Base-by-base conservation (phyloP, 2,888 invertebrate species). In the Eurytoma californica region DNA sequence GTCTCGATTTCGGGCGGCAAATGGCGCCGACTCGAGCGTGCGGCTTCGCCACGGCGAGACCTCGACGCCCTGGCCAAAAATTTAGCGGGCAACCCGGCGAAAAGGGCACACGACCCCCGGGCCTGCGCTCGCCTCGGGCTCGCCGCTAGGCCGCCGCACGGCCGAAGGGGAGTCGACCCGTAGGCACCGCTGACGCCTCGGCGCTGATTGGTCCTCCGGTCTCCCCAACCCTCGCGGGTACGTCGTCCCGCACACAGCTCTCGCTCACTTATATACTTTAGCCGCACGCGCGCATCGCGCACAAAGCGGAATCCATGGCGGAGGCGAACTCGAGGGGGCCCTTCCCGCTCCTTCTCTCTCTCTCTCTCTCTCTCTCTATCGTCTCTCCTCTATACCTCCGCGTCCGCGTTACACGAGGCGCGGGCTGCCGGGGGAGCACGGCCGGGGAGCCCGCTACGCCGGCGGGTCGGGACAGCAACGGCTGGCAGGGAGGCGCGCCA, bases 201-300 rank as follows among this genome's bases (percentile, higher is more conserved):
- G 30, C 13, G 28, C 76, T 76, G 76, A 69, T 76, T 69, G 76
- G 76, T 69, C 63, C 69, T 53, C 63, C 51, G 24, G 30, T 9
- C 28, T 69, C 76, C 69, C 76, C 76, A 69, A 69, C 76, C 76
- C 69, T 76, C 69, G 57, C 69, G 57, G 63, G 76, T 7, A 61
- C 61, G 61, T 30, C 76, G 68, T 67, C 30, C 5, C 28, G 57
- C 66, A 66, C 73, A 24, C 30, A n/a, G 53, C 47, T 30, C 39
- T 63, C 63, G n/a, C 63, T 30, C 63, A 14, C 39, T 3, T 4
- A 39, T 5, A 3, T 7, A 39, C 39, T 53, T 53, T 3, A 9
- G 13, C 3, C n/a, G 2, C 53, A n/a, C 53, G 53, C 53, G 53
- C 53, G n/a, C 51, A 51, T 9, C 2, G 51, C 53, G 14, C 53